Percentiles rank a stretch among this genome's conserved stretches.
Evolutionary conservation across 2,797 vertebrate genomes (phyloP).

Genomic region (Poecile montanus): DNA sequence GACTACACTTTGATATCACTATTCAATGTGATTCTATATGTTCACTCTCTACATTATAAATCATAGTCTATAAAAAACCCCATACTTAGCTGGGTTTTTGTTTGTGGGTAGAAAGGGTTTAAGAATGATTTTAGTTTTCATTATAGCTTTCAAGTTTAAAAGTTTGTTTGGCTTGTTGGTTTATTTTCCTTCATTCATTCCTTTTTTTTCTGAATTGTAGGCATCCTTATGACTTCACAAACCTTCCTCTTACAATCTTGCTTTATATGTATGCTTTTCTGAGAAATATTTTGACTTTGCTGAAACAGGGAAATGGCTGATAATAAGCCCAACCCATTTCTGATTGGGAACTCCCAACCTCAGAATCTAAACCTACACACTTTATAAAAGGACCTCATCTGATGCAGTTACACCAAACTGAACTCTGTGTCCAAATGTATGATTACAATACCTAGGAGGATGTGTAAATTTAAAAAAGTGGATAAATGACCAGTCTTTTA

Average conservation of each 20-base stretch:
- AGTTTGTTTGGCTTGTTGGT: neutral
- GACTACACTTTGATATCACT: neutral
- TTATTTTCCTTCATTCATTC: neutral
- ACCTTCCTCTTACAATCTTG: neutral
- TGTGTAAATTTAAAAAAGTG: neutral
- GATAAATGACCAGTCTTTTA: neutral
- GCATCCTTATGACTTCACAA: neutral
- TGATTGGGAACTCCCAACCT: neutral
- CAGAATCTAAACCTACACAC: neutral
- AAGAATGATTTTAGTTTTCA: neutral
- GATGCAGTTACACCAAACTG: neutral
- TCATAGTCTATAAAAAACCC: neutral
- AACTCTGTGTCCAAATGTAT: neutral
- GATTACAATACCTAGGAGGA: neutral
- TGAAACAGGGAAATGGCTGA: neutral
- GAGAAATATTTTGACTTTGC: neutral
- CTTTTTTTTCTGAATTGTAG: neutral
- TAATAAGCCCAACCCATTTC: neutral
- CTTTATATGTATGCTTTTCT: neutral
- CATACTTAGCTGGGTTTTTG: neutral
- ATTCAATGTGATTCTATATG: neutral
- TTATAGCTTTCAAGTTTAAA: neutral
- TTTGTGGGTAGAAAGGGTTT: neutral
- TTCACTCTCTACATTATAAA: neutral
- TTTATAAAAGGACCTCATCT: neutral